A percentile compares a stretch with the other conserved stretches of the same genome.
Conservation (phyloP, 2,797 vertebrate species). For the Pygocentrus nattereri region DNA sequence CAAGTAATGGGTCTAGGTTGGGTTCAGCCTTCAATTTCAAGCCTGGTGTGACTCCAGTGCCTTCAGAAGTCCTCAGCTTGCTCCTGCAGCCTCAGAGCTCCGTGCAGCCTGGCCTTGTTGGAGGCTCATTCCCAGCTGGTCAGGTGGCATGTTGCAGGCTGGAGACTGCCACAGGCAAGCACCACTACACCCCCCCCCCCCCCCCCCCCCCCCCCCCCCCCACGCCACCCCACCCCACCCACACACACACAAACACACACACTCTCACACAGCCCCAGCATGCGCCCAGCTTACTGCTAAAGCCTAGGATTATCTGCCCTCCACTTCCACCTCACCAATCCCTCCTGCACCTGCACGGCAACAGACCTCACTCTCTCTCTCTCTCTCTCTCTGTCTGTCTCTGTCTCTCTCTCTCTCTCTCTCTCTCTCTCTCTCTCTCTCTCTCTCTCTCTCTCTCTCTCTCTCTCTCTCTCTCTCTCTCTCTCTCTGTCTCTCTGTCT, state of each 20-base stretch:
- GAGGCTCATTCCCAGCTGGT: constrained; percentile 25
- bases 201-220: constrained; percentile 61
- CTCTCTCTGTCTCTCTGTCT: no score
- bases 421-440: constrained; percentile 13
- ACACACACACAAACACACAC: constrained; percentile 83
- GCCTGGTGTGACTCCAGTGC: neutral
- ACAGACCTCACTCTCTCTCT: constrained; percentile 32
- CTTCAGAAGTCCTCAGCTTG: constrained; percentile 48
- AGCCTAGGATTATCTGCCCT: constrained; percentile 81
- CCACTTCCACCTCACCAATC: constrained; percentile 69
- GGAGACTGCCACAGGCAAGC: constrained; percentile 85
- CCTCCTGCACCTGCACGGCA: constrained; percentile 18
- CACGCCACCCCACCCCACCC: constrained; percentile 73
- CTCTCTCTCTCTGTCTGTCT: no score
- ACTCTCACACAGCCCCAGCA: constrained; percentile 83
- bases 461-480: constrained; percentile 12
- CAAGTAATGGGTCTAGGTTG: no score
- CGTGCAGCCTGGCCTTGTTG: constrained; percentile 20
- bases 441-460: constrained; percentile 21
- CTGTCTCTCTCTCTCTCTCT: constrained; percentile 18
- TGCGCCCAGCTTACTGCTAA: constrained; percentile 87
- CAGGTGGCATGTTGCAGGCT: constrained; percentile 48
- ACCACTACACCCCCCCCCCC: constrained; percentile 72
- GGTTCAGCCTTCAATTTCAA: no score
- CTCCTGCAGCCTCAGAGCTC: constrained; percentile 7